Percentiles rank a stretch among this genome's conserved stretches.
Evolutionary conservation across 1,140 invertebrate genomes (phyloP).

Genomic region (Ceratina japonica): DNA sequence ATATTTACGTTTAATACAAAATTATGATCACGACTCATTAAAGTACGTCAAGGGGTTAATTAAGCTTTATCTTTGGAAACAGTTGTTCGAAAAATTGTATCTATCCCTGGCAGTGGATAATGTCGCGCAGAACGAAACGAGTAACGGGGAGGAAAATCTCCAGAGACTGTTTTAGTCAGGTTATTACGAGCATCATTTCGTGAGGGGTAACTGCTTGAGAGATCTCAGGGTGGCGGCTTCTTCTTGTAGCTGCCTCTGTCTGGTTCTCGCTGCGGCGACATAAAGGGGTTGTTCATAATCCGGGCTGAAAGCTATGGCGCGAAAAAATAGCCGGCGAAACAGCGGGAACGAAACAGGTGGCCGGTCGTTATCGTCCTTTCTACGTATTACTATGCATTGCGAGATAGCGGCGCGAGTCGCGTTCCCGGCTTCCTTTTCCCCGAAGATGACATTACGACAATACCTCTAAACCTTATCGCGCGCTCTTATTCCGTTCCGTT

Average conservation of each 20-base stretch:
- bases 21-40: no score
- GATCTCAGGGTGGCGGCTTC: not conserved
- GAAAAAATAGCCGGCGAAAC: conserved; percentile 2
- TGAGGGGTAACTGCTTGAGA: conserved; percentile 1
- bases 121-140: not conserved
- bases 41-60: no score
- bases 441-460: not conserved
- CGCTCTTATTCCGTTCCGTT: no score
- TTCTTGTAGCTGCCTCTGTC: conserved; percentile 4
- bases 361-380: not conserved
- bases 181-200: conserved; percentile 29
- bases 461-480: not conserved
- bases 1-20: no score
- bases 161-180: conserved; percentile 4
- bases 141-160: not conserved
- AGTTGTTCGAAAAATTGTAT: no score
- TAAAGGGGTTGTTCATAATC: conserved; percentile 28
- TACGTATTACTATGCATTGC: conserved; percentile 16
- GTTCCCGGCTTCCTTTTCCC: not conserved
- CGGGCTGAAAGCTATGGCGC: conserved; percentile 5
- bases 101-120: no score
- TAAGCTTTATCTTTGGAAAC: no score
- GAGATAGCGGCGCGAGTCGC: not conserved
- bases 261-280: not conserved
- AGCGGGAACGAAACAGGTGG: conserved; percentile 13